These are phyloP conservation scores for Piliocolobus tephrosceles DNA, from an alignment of 2,113 vertebrate genomes.

Conservation along the genomic window DNA sequence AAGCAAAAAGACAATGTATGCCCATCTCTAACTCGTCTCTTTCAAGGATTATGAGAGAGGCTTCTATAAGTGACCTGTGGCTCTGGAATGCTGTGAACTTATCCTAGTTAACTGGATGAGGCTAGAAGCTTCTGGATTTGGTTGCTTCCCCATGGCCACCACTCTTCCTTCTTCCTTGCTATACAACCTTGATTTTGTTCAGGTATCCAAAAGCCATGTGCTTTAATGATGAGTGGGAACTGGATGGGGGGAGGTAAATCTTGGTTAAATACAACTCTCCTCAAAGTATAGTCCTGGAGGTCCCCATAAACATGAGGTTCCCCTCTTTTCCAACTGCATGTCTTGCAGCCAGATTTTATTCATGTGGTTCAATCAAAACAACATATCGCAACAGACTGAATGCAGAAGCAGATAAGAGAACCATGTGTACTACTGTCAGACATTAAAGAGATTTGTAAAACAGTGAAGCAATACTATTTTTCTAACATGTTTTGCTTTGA, in stretches of 20 bases:
- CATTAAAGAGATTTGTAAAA: neutral
- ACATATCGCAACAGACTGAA: neutral
- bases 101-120: neutral
- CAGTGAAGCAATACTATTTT: neutral
- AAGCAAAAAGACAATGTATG: neutral
- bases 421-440: too few relatives aligned
- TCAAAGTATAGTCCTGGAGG: neutral
- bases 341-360: neutral
- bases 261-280: neutral
- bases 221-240: neutral
- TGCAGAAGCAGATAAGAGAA: neutral
- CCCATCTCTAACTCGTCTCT: neutral
- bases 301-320: neutral
- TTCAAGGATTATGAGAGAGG: neutral
- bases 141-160: neutral
- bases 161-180: neutral
- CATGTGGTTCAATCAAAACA: neutral
- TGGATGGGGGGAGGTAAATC: neutral
- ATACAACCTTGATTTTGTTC: neutral
- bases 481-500: neutral
- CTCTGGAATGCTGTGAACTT: neutral
- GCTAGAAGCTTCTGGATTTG: neutral
- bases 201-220: neutral
- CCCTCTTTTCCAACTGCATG: neutral
- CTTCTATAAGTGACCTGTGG: neutral